Base-by-base conservation (phyloP, 2,797 vertebrate species). In the Anguilla pacifica region DNA sequence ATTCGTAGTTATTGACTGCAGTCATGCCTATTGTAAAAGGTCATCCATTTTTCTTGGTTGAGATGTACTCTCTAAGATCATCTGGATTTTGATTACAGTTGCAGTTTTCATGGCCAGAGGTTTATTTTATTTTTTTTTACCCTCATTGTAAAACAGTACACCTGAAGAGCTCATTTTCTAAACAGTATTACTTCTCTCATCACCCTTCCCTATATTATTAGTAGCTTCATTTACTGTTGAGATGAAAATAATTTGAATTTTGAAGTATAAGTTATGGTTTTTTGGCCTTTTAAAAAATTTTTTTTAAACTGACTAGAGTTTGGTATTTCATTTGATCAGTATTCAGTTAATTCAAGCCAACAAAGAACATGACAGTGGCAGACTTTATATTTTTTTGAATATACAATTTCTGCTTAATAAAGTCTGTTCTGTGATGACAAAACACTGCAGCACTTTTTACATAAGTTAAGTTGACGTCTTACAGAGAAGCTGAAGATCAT, bases 391-490 rank as follows among this genome's bases (percentile, higher is more conserved):
- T 79, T 43, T 39, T 49, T 82, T n/a, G 6, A 51, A 49, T 4
- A 39, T 77, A 22, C 7, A 35, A 46, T 11, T 81, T 46, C 39
- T 22, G 39, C 46, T 51, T 49, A 82, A 49, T 82, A 3, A 79
- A 79, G 19, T 39, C 74, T 79, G 79, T 51, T 82, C 46, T 82
- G 2, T 2, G 91, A 79, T 35, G 77, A 91, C 91, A 82, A 85
- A 90, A 91, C 88, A 93, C 91, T 88, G 89, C 91, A 93, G 94
- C 92, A 95, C 93, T 95, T 96, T 95, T 92, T 94, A 94, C 11
- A 93, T 89, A 92, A 59, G 86, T 51, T 49, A 49, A 9, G 51
- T 82, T 82, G 43, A 51, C 90, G 88, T 92, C 90, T 91, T 90
- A 85, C 90, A 89, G 87, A n/a, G 79, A 51, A 7, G 43, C 19